These are phyloP conservation scores for sheep (Ovis aries) DNA, from an alignment of 2,113 vertebrate species.

Conservation along the genomic window ARS-UI_Ramb_v3.0 NC_056074.1:19258501-19259000, in stretches of 20 bases:
- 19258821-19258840: background rate
- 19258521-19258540: background rate
- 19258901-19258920: background rate
- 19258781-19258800: background rate
- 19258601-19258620: background rate
- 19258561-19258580: background rate
- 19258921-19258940: background rate
- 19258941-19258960: background rate
- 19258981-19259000: background rate
- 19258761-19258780: background rate
- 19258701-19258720: background rate
- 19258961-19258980: background rate
- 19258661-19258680: background rate
- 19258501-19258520: background rate
- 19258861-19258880: background rate
- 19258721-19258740: background rate
- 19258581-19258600: background rate
- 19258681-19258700: background rate
- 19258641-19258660: background rate
- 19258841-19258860: background rate
- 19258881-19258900: rapidly evolving
- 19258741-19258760: background rate
- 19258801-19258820: background rate
- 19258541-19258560: background rate
- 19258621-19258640: background rate